phyloP scores from a whole-genome alignment of 2,113 vertebrate genomes.

The Dicrurus megarhynchus region DNA sequence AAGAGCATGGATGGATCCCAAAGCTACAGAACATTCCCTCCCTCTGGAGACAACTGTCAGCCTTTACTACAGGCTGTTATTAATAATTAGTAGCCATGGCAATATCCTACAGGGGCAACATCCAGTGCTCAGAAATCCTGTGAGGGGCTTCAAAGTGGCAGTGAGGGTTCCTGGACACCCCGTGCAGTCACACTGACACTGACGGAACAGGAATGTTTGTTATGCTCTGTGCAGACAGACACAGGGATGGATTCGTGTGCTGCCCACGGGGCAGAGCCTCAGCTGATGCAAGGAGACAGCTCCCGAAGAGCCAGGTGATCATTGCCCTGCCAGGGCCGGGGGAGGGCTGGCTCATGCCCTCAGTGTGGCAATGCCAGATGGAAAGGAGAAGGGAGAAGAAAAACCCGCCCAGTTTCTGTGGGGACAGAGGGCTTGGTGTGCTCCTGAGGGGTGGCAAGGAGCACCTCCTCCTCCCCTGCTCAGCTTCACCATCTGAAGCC shows the following conservation, averaged over 20 bases:
- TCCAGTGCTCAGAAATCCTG: not conserved
- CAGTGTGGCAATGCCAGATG: not conserved
- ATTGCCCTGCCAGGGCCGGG: not conserved
- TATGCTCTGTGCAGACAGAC: not conserved
- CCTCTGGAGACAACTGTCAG: not conserved
- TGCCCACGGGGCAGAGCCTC: not conserved
- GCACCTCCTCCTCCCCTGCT: not conserved
- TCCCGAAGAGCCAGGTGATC: not conserved
- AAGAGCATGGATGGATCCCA: not conserved
- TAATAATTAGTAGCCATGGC: not conserved
- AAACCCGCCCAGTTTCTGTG: not conserved
- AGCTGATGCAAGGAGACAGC: not conserved
- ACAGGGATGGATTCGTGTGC: fast-evolving
- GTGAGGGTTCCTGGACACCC: not conserved
- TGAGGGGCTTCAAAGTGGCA: not conserved
- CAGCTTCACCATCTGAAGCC: not conserved
- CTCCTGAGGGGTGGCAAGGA: not conserved
- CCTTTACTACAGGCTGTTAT: not conserved
- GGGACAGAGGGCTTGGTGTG: not conserved
- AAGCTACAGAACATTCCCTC: not conserved
- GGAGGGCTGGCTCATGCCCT: not conserved
- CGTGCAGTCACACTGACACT: not conserved
- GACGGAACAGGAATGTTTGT: not conserved
- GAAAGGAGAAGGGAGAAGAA: not conserved
- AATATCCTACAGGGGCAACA: not conserved